Conservation (phyloP, 2,113 vertebrate genomes). For the Stegastes partitus region DNA sequence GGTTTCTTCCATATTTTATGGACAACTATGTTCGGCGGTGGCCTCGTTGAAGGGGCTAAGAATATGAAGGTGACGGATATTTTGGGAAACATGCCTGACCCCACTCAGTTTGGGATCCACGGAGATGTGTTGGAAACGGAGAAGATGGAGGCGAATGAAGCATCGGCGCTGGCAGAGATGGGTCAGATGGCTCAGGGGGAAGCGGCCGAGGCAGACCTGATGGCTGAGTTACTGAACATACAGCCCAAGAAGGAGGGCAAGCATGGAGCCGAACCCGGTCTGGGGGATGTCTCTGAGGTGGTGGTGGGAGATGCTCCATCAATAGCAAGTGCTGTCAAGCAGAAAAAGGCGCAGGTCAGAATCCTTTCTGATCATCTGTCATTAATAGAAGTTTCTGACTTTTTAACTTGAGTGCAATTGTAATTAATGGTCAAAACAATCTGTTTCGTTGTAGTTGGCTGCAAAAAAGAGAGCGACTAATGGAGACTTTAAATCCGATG, state of each 20-base stretch:
- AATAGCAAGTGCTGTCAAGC: constrained; percentile 90
- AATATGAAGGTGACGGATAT: constrained; percentile 99
- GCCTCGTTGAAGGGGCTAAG: constrained; percentile 96
- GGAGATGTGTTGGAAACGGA: constrained; percentile 92
- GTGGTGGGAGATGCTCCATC: constrained; percentile 89
- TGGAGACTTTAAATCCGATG: constrained; percentile 87
- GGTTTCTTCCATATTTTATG: constrained; percentile 95
- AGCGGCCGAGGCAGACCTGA: constrained; percentile 89
- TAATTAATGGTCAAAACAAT: neutral
- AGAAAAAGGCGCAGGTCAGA: constrained; percentile 92
- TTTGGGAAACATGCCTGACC: constrained; percentile 98
- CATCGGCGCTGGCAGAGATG: constrained; percentile 84
- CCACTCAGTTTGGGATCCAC: constrained; percentile 98
- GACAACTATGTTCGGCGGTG: constrained; percentile 96
- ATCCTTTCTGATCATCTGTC: neutral
- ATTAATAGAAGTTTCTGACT: neutral
- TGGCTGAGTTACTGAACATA: constrained; percentile 92
- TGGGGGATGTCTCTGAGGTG: constrained; percentile 94
- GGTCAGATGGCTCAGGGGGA: constrained; percentile 89
- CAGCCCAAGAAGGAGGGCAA: constrained; percentile 92
- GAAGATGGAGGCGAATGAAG: constrained; percentile 88
- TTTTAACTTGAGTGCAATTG: neutral
- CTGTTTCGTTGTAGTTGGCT: constrained; percentile 82
- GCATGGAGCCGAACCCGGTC: constrained; percentile 90
- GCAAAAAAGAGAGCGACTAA: constrained; percentile 87